These are phyloP conservation scores for Crotophaga sulcirostris DNA, from an alignment of 2,113 vertebrate genomes.

Conservation along the genomic window DNA sequence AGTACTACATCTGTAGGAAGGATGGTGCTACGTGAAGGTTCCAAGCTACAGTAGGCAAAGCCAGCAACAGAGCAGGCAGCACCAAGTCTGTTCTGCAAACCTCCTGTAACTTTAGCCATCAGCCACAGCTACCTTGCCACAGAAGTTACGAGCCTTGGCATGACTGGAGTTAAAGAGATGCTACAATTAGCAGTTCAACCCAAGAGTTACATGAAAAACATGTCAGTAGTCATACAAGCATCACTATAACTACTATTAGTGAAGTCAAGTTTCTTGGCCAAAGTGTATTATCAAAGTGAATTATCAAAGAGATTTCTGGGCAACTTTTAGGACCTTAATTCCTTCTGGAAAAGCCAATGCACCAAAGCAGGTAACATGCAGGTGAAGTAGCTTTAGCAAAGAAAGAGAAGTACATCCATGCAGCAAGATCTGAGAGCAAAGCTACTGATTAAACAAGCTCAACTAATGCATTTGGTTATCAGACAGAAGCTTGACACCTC, in stretches of 20 bases:
- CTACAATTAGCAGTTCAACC: background rate
- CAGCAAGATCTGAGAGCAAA: background rate
- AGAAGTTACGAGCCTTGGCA: background rate
- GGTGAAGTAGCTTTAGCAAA: background rate
- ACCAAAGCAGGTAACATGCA: fast-evolving
- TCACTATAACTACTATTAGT: background rate
- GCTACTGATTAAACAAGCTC: fast-evolving
- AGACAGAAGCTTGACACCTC: fast-evolving
- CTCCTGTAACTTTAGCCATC: fast-evolving
- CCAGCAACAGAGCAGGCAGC: background rate
- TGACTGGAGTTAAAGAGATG: fast-evolving
- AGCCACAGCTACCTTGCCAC: background rate
- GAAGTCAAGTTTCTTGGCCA: background rate
- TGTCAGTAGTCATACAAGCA: fast-evolving
- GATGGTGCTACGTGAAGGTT: background rate
- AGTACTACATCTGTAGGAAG: background rate
- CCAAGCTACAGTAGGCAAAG: background rate
- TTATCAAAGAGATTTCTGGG: background rate
- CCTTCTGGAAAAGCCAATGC: background rate
- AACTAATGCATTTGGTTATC: fast-evolving
- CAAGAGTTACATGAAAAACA: background rate
- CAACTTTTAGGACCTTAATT: background rate
- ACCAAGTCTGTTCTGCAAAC: background rate
- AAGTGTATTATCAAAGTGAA: background rate
- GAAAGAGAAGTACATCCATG: background rate